Conservation (phyloP, 2,888 invertebrate species). For the Agrypnus murinus region DNA sequence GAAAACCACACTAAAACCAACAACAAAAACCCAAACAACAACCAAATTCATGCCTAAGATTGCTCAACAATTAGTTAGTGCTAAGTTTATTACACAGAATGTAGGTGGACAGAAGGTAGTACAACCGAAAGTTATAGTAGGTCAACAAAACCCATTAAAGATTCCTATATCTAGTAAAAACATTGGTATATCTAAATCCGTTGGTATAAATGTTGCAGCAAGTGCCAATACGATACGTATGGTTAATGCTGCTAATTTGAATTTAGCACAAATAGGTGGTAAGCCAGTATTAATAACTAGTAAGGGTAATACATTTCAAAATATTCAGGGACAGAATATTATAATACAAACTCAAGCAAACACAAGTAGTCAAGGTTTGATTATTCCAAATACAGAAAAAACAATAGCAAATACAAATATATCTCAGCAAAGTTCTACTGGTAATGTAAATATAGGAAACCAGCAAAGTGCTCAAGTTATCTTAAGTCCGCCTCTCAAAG, state of each 20-base stretch:
- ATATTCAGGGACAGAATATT: constrained; percentile 70
- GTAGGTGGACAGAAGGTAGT: constrained; percentile 63
- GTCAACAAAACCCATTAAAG: constrained; percentile 64
- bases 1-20: constrained; percentile 58
- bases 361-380: constrained; percentile 51
- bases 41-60: constrained; percentile 67
- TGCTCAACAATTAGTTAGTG: constrained; percentile 70
- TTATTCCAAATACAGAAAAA: constrained; percentile 55
- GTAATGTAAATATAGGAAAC: constrained; percentile 63
- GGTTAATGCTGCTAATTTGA: constrained; percentile 72
- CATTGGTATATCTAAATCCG: constrained; percentile 60
- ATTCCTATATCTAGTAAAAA: constrained; percentile 60
- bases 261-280: constrained; percentile 74
- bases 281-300: constrained; percentile 75
- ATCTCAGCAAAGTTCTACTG: constrained; percentile 51
- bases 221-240: constrained; percentile 70
- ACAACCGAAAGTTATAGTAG: constrained; percentile 63
- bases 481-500: constrained; percentile 67
- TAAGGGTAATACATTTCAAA: constrained; percentile 68
- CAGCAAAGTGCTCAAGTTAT: constrained; percentile 66
- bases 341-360: constrained; percentile 69
- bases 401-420: constrained; percentile 43
- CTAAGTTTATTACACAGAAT: constrained; percentile 70
- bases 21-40: constrained; percentile 60
- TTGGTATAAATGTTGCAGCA: constrained; percentile 61